These are phyloP conservation scores for Hyposmocoma kahamanoa DNA, from an alignment of 1,140 invertebrate genomes.

Conservation along the genomic window DNA sequence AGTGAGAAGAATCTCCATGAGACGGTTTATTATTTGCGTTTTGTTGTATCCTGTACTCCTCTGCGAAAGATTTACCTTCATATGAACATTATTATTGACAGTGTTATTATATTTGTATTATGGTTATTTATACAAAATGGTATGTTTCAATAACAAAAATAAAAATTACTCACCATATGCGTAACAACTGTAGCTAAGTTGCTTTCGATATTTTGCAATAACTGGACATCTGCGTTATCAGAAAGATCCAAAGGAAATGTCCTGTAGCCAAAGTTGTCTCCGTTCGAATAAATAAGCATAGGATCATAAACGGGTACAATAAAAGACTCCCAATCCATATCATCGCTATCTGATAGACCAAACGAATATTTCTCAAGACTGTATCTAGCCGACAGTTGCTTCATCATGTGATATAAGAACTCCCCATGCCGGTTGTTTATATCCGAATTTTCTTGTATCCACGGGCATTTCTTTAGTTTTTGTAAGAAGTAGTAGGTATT, in stretches of 20 bases:
- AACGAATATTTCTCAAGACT: conserved; percentile 60
- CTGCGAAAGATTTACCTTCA: conserved; percentile 42
- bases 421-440: conserved; percentile 30
- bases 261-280: conserved; percentile 43
- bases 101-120: too few species aligned
- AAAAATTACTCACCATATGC: conserved; percentile 45
- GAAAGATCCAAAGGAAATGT: conserved; percentile 6
- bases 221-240: conserved; percentile 25
- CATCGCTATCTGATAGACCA: conserved; percentile 39
- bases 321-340: conserved; percentile 40
- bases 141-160: background rate
- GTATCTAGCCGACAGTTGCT: conserved; percentile 52
- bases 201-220: conserved; percentile 49
- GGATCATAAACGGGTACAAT: conserved; percentile 41
- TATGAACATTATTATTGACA: too few species aligned
- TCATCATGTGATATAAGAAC: conserved; percentile 43
- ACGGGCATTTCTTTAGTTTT: conserved; percentile 36
- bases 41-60: conserved; percentile 47
- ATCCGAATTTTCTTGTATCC: conserved; percentile 25
- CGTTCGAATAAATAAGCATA: conserved; percentile 58
- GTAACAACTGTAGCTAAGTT: conserved; percentile 36
- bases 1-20: conserved; percentile 51
- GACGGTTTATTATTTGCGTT: conserved; percentile 48
- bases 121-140: conserved; percentile 8
- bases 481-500: conserved; percentile 54